Percentiles rank a stretch among this genome's conserved stretches.
These are phyloP conservation scores for Motacilla alba DNA, from an alignment of 2,113 vertebrate species.

Conservation along the genomic window DNA sequence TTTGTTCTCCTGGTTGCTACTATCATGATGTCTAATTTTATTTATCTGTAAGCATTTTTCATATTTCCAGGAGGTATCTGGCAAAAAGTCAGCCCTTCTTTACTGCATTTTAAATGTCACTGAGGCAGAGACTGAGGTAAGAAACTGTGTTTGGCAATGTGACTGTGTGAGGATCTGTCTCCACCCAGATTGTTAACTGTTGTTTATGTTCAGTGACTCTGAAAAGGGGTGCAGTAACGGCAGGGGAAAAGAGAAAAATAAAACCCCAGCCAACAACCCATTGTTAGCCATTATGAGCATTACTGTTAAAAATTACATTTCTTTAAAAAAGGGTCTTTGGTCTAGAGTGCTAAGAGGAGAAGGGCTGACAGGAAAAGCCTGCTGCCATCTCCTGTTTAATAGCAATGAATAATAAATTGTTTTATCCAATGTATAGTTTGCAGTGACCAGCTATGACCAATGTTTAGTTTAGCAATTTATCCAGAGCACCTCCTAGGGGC, in stretches of 20 bases:
- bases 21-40: not conserved
- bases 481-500: not conserved
- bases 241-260: not conserved
- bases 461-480: not conserved
- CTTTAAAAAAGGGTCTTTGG: not conserved
- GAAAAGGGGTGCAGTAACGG: not conserved
- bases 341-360: not conserved
- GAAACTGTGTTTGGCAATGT: not conserved
- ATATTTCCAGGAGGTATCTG: not conserved
- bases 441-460: not conserved
- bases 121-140: not conserved
- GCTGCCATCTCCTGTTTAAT: not conserved
- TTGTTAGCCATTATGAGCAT: not conserved
- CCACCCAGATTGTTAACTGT: not conserved
- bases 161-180: not conserved
- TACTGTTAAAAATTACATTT: not conserved
- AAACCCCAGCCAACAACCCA: not conserved
- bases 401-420: not conserved
- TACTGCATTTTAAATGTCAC: not conserved
- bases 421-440: not conserved
- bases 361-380: not conserved
- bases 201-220: not conserved
- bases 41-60: not conserved
- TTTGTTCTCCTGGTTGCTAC: not conserved
- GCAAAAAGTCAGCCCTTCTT: not conserved